Conservation (phyloP, 2,797 vertebrate genomes). For the Sebastes cheni region DNA sequence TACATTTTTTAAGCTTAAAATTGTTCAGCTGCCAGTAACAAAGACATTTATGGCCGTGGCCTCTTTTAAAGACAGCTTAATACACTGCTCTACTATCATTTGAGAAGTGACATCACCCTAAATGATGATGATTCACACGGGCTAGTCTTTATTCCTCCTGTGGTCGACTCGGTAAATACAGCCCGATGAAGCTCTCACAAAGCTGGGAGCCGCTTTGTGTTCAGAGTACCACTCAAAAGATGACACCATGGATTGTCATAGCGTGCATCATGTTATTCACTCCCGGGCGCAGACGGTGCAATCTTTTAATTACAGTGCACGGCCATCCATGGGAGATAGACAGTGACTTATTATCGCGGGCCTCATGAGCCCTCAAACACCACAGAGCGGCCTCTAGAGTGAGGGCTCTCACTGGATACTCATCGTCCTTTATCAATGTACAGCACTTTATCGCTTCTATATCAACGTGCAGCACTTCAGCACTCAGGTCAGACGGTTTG, state of each 20-base stretch:
- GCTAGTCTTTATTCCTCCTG: slow-evolving; percentile 27
- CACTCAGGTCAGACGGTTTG: slow-evolving; percentile 2
- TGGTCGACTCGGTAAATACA: slow-evolving; percentile 31
- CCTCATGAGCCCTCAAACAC: slow-evolving; percentile 26
- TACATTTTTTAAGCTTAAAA: neutral
- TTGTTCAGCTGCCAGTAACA: neutral
- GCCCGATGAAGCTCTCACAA: slow-evolving; percentile 10
- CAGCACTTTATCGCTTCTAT: slow-evolving; percentile 9
- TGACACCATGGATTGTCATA: slow-evolving; percentile 50
- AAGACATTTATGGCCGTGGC: neutral
- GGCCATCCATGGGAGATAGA: slow-evolving; percentile 30
- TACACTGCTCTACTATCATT: neutral
- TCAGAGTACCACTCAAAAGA: slow-evolving; percentile 42
- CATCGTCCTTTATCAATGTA: slow-evolving; percentile 16
- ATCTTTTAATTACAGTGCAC: slow-evolving; percentile 61
- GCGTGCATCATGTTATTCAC: slow-evolving; percentile 41
- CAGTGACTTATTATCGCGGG: slow-evolving; percentile 38
- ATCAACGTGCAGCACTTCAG: slow-evolving; percentile 24
- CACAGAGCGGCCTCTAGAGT: slow-evolving; percentile 38
- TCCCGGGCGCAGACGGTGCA: slow-evolving; percentile 29
- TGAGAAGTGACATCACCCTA: slow-evolving; percentile 28
- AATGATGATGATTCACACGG: slow-evolving; percentile 42
- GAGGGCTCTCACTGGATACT: slow-evolving; percentile 47
- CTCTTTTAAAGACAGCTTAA: neutral
- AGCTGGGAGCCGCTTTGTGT: slow-evolving; percentile 28